Base-by-base conservation (phyloP, 2,113 vertebrate genomes). In the Caranx ignobilis region DNA sequence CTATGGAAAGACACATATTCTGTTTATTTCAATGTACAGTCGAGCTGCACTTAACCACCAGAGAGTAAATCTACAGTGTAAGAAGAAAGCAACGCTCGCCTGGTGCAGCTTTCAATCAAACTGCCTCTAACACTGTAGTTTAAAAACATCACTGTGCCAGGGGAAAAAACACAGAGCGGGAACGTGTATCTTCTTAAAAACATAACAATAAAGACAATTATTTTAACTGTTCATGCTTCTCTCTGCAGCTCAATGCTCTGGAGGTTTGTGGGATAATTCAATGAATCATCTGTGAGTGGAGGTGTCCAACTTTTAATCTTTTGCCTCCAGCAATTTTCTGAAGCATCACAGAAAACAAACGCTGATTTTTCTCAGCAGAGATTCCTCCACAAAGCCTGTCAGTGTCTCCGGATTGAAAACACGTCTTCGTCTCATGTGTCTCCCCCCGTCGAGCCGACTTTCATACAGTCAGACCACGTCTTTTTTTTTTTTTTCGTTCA, bases 241-340 rank as follows among this genome's bases (percentile, higher is more conserved):
- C 77, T 48, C 52, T 45, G 69, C 60, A 59, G 75, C 56, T 1
- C 2, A 78, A 52, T 16, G 82, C 79, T 81, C 71, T 11, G 45
- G 64, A 82, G 75, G 19, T 32, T 77, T 59, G 57, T 13, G 64
- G 64, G 50, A 71, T 82, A 60, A 86, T 86, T 83, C 70, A 45
- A 18, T 81, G 72, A 83, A 78, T 84, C 81, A 75, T 60, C 54
- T 73, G 80, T 63, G 87, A 81, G 79, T 50, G 60, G 60, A 88
- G 43, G 75, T 41, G 62, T 78, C 83, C 60, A 15, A 34, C 16
- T 65, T 74, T 57, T 83, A 68, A 85, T 75, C 60, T 66, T n/a
- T 26, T 4, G 55, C 80, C 61, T 68, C 31, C 47, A 39, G 75
- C 47, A 34, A 10, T 56, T 52, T 67, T 34, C 64, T 52, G 4